Base-by-base conservation (phyloP, 2,797 vertebrate genomes). In the Helicolenus hilgendorfi region DNA sequence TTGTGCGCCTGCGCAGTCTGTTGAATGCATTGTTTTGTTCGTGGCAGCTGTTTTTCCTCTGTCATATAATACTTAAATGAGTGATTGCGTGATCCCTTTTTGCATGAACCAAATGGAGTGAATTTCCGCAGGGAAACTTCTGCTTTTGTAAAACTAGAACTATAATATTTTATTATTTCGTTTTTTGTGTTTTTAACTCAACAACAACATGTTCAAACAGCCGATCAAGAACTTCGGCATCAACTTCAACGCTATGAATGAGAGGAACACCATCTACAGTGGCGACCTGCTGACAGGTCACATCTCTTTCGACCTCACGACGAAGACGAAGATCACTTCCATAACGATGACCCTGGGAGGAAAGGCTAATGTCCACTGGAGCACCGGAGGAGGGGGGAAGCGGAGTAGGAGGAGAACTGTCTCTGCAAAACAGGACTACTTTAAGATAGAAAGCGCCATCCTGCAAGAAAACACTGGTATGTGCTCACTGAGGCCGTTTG, bases 171-270 rank as follows among this genome's bases (percentile, higher is more conserved):
- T 18, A 1, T 58, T 8, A 3, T 27, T 35, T 70, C 68, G 4
- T 20, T 56, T 9, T 7, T 27, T 56, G 5, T 2, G n/a, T 8
- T 22, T 14, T 2, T 15, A 41, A 41, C 38, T 41, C 36, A 38
- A 38, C 38, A 41, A 41, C 38, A 41, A 6, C 38, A 41, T 95
- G 94, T 94, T 94, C 20, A 3, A 81, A 22, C 7, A 85, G 29
- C 67, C 35, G 1, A 45, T 97, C 27, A 70, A 72, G 68, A 89
- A 95, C 36, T 94, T 95, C 35, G 65, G 5, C 7, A 76, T 96
- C 7, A 75, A 73, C 38, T 79, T 94, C 1, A 74, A 82, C 72
- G 14, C 26, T 0, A 5, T 56, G 4, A 89, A 92, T 4, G 80
- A 33, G 31, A 53, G 8, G 15, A 35, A 14, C 0, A 72, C 38